Conservation (phyloP, 2,888 invertebrate genomes). For the Heterodera filipjevi region DNA sequence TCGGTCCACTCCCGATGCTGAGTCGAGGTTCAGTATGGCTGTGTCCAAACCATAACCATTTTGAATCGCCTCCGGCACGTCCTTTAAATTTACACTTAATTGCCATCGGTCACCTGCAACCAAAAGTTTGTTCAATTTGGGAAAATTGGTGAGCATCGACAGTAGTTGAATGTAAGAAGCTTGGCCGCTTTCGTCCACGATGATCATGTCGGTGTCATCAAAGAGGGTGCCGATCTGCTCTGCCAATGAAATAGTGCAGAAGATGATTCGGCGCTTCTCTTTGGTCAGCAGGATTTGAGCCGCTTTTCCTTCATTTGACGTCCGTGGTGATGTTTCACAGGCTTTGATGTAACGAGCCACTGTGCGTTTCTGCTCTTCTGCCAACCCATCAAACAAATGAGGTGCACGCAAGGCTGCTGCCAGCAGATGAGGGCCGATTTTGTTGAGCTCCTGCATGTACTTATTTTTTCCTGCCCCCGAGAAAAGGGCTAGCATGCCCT, state of each 20-base stretch:
- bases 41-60: conserved; percentile 1
- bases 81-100: not conserved
- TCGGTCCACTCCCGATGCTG: not conserved
- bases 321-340: conserved; percentile 9
- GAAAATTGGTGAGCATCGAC: conserved; percentile 4
- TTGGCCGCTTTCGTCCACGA: conserved; percentile 14
- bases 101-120: conserved; percentile 8
- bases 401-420: not conserved
- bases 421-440: not conserved
- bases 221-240: conserved; percentile 14
- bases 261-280: conserved; percentile 2
- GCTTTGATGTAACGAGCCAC: not conserved
- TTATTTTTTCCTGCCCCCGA: not conserved
- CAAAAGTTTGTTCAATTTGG: conserved; percentile 9
- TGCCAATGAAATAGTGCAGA: conserved; percentile 9
- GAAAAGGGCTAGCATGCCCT: conserved; percentile 11
- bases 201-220: not conserved
- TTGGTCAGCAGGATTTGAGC: not conserved
- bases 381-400: not conserved
- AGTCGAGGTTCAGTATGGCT: not conserved
- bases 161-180: not conserved
- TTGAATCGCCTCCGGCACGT: not conserved
- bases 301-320: conserved; percentile 9
- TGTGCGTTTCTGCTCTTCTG: not conserved
- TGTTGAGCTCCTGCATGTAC: not conserved